Evolutionary conservation across 2,888 invertebrate species (phyloP).

Genomic region (Drymonia ruficornis): DNA sequence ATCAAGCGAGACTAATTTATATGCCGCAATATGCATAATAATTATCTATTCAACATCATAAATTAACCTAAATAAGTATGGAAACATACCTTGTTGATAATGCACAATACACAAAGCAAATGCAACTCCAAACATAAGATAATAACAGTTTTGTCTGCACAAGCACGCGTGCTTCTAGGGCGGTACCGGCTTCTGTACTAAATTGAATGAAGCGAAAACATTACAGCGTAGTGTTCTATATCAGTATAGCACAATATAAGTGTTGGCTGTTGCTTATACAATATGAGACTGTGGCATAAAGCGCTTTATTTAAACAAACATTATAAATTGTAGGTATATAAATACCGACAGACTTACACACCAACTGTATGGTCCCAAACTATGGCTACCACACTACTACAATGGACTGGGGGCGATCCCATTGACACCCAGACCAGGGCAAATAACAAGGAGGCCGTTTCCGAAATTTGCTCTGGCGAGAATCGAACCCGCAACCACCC

Average conservation of each 20-base stretch:
- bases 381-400: too few relatives aligned
- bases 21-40: not conserved
- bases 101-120: slow-evolving; percentile 1
- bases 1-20: not conserved
- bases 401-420: too few relatives aligned
- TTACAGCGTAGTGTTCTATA: not conserved
- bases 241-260: not conserved
- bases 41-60: not conserved
- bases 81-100: not conserved
- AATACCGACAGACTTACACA: too few relatives aligned
- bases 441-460: too few relatives aligned
- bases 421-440: too few relatives aligned
- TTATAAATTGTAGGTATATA: too few relatives aligned
- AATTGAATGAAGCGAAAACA: not conserved
- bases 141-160: not conserved
- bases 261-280: too few relatives aligned
- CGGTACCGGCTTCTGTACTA: slow-evolving; percentile 1
- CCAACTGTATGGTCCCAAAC: too few relatives aligned
- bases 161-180: not conserved
- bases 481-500: too few relatives aligned
- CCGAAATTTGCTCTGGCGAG: too few relatives aligned
- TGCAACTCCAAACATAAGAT: not conserved
- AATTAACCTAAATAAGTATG: not conserved
- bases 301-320: not conserved
- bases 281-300: not conserved